A percentile compares a stretch with the other conserved stretches of the same genome.
Conservation (phyloP, 2,113 vertebrate species). For the Pseudorasbora parva region DNA sequence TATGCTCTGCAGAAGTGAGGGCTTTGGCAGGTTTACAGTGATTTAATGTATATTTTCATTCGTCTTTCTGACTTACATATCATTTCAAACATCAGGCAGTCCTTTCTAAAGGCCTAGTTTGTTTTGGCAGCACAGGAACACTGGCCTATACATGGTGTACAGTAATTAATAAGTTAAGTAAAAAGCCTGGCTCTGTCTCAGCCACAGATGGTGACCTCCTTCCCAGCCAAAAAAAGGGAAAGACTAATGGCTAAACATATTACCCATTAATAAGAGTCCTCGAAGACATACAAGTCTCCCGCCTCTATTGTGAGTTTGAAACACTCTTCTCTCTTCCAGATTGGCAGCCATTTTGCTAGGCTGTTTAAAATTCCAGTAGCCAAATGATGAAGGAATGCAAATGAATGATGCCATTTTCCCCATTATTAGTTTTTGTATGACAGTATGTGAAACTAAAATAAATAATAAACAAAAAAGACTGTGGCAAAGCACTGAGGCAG, state of each 20-base stretch:
- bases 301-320: constrained; percentile 12
- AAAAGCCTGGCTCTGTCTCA: constrained; percentile 60
- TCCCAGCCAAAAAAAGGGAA: constrained; percentile 53
- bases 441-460: constrained; percentile 58
- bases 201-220: constrained; percentile 73
- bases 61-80: background rate
- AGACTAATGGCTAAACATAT: constrained; percentile 43
- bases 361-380: constrained; percentile 38
- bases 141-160: constrained; percentile 48
- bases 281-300: constrained; percentile 7
- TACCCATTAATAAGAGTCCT: constrained; percentile 40
- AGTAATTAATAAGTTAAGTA: constrained; percentile 67
- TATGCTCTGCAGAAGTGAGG: background rate
- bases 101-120: constrained; percentile 6
- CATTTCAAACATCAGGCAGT: background rate
- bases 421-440: constrained; percentile 53
- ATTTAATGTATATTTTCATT: background rate
- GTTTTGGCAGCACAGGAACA: constrained; percentile 39
- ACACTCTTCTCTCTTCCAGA: background rate
- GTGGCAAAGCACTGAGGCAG: constrained; percentile 67
- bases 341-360: constrained; percentile 40
- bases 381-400: constrained; percentile 42
- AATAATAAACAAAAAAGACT: constrained; percentile 32
- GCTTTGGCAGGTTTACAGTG: background rate
- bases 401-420: constrained; percentile 40